Evolutionary conservation across 92 coral and sea anemone species (phyloP), one percentile per base, ranked within the genome.

Genomic region (Bergia puertoricense): DNA sequence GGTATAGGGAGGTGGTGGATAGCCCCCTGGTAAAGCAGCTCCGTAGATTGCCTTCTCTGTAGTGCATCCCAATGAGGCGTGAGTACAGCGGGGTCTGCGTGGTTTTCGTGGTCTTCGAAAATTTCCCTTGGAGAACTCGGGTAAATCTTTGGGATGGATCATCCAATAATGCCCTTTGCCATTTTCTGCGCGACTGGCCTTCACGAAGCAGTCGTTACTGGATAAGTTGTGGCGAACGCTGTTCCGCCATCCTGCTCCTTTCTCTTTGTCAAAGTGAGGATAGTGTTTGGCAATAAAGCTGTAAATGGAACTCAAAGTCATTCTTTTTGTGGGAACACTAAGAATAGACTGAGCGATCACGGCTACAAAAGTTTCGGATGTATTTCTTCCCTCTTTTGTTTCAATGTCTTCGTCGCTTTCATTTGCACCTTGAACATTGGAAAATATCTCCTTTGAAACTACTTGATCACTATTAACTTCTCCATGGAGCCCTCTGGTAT

Each of bases 111-210:
- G 98, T 72, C 99, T 92, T 7, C 99, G 97, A 86, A 90, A 97
- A 68, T 97, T 97, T 30, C 99, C 99, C 74, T 97, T 97, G 72
- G 98, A 91, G 88, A 97, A 97, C 88, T 97, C 99, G n/a, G 99
- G 98, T 77, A 97, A 90, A 84, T 97, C 99, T 93, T 97, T 97
- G 0, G 99, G 99, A 89, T 97, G 99, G 23, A 97, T 94, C 99
- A 97, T 97, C 99, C 99, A 97, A 90, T 97, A 97, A 54, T 97
- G 99, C 0, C 99, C 99, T 59, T 97, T 97, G 75, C 99, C 99
- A 88, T 97, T 97, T 91, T 97, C 99, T 8, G 99, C 99, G 80
- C 99, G 94, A 86, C 98, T 96, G 76, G 99, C 98, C 88, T 97
- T 97, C 86, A 97, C 98, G 77, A 97, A 97, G 91, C 99, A 97